These are phyloP conservation scores for Typhlichthys subterraneus DNA, from an alignment of 2,797 vertebrate genomes.

Conservation along the genomic window DNA sequence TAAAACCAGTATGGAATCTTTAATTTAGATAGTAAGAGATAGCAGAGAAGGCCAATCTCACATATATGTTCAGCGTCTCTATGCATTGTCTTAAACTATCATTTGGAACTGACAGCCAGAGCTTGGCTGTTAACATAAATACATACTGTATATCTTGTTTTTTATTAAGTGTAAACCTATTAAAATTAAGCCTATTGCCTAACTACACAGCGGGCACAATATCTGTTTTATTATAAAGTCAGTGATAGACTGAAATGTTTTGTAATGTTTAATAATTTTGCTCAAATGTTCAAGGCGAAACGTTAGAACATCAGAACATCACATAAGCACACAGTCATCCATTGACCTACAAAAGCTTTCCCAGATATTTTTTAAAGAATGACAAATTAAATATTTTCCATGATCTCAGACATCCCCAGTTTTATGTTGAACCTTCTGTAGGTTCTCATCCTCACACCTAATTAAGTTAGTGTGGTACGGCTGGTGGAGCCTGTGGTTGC, in stretches of 20 bases:
- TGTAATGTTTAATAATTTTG: constrained; percentile 62
- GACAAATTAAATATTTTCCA: constrained; percentile 53
- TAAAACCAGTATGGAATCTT: not conserved
- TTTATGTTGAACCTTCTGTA: constrained; percentile 50
- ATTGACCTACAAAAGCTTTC: constrained; percentile 64
- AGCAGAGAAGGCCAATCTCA: not conserved
- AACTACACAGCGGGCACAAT: constrained; percentile 19
- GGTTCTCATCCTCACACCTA: constrained; percentile 52
- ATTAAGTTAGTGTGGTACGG: constrained; percentile 72
- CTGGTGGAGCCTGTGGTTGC: constrained; percentile 54
- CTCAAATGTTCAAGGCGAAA: constrained; percentile 57
- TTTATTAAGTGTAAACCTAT: constrained; percentile 10
- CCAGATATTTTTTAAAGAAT: constrained; percentile 56
- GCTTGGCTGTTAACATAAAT: constrained; percentile 22
- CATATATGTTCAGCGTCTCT: too few species aligned
- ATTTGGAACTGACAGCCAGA: not conserved
- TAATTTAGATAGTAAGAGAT: constrained; percentile 2
- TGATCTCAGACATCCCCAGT: constrained; percentile 35
- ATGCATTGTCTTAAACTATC: not conserved
- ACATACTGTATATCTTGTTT: constrained; percentile 2
- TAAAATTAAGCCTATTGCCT: constrained; percentile 23
- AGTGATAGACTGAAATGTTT: constrained; percentile 45
- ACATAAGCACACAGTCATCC: constrained; percentile 67
- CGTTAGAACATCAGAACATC: constrained; percentile 56
- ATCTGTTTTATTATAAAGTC: constrained; percentile 37